These are phyloP conservation scores for Mylabris sibirica DNA, from an alignment of 2,888 invertebrate genomes.

Conservation along the genomic window DNA sequence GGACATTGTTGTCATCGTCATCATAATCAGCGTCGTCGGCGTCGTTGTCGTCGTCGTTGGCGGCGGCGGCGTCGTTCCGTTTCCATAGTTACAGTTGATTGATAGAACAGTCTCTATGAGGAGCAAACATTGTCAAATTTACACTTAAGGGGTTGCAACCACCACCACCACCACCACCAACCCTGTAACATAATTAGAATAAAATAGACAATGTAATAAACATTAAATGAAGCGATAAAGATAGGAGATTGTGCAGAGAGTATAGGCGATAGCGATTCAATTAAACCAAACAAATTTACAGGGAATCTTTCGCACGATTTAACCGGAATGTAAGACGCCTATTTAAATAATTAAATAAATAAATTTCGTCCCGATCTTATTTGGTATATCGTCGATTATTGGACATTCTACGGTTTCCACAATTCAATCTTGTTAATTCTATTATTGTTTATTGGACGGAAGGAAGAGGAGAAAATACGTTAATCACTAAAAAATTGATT, in stretches of 20 bases:
- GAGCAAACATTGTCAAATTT: conserved; percentile 55
- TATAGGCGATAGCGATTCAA: not conserved
- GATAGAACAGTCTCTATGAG: conserved; percentile 45
- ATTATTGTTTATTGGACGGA: too few relatives aligned
- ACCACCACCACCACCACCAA: conserved; percentile 21
- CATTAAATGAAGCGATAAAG: not conserved
- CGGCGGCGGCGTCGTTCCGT: conserved; percentile 48
- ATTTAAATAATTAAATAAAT: not conserved
- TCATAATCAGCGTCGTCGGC: not conserved
- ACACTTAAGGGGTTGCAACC: conserved; percentile 34
- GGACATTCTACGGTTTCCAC: not conserved
- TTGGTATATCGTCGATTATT: too few relatives aligned
- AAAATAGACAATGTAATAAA: not conserved
- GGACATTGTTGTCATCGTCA: conserved; percentile 22
- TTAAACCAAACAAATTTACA: not conserved
- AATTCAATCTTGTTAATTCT: too few relatives aligned
- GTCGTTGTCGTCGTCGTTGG: not conserved
- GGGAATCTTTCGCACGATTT: not conserved
- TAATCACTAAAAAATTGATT: too few relatives aligned
- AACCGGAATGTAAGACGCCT: too few relatives aligned
- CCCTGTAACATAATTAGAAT: not conserved
- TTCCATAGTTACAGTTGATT: conserved; percentile 49
- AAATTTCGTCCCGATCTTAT: too few relatives aligned
- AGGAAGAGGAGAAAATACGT: too few relatives aligned
- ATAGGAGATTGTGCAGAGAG: not conserved